Conservation (phyloP, 1,140 invertebrate species). For the Aricia agestis region DNA sequence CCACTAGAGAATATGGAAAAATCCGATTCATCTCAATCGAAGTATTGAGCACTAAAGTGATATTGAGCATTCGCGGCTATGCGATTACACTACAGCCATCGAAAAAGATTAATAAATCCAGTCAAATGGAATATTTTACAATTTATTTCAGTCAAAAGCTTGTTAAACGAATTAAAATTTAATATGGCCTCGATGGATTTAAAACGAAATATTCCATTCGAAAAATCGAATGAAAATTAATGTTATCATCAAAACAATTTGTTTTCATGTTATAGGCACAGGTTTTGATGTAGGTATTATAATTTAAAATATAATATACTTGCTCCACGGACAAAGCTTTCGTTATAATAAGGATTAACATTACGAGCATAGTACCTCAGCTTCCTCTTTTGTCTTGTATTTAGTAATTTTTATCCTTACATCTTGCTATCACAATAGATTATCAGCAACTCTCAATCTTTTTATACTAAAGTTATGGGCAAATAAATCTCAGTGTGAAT, state of each 20-base stretch:
- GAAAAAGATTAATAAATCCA: neutral
- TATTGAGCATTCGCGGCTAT: neutral
- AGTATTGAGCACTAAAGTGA: neutral
- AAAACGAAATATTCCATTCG: neutral
- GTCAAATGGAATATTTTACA: neutral
- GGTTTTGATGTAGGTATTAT: no score
- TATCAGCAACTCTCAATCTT: neutral
- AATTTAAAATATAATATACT: no score
- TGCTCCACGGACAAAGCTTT: no score
- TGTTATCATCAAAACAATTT: neutral
- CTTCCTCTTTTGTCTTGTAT: no score
- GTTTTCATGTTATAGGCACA: no score
- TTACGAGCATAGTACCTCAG: no score
- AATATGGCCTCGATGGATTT: neutral
- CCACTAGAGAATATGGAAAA: neutral
- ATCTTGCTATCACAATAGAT: neutral
- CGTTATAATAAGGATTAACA: no score
- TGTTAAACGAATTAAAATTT: neutral
- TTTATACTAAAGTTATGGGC: neutral
- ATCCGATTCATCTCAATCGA: neutral
- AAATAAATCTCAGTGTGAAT: neutral
- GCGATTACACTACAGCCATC: neutral
- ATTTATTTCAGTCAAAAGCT: neutral
- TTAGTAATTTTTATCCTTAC: no score
- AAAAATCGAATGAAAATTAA: neutral